Percentiles rank a stretch among this genome's conserved stretches.
Evolutionary conservation across 2,888 invertebrate species (phyloP).

Genomic region (Bombyx huttoni): DNA sequence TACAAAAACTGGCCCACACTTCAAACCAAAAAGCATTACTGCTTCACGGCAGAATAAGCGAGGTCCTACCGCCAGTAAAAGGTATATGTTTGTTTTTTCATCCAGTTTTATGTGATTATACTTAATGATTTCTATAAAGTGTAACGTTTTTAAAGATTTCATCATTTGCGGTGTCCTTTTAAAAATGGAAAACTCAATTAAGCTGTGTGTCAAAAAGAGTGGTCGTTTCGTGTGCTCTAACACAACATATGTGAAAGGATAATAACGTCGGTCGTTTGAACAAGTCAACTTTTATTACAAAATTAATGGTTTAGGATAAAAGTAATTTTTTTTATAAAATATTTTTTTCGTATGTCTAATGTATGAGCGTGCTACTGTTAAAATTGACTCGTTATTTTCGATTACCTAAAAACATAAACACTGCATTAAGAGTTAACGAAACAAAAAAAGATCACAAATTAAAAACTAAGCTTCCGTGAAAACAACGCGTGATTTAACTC

Average conservation of each 20-base stretch:
- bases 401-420: neutral
- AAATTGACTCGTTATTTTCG: neutral
- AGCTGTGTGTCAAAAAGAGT: neutral
- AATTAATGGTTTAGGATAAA: neutral
- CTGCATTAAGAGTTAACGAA: neutral
- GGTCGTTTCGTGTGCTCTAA: neutral
- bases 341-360: no score
- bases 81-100: no score
- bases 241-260: neutral
- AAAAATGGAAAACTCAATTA: conserved; percentile 1
- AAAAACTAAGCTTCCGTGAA: neutral
- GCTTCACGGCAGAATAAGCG: no score
- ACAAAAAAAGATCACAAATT: neutral
- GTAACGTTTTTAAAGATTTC: no score
- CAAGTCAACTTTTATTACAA: neutral
- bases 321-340: neutral
- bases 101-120: no score
- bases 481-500: conserved; percentile 1
- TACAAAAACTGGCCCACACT: no score
- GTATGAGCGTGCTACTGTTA: neutral
- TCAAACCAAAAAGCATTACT: no score
- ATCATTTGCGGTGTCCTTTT: neutral
- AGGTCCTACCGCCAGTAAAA: no score
- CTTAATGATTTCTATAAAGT: no score
- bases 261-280: neutral